Conservation (phyloP, 2,888 invertebrate species). For the Microctonus brassicae region DNA sequence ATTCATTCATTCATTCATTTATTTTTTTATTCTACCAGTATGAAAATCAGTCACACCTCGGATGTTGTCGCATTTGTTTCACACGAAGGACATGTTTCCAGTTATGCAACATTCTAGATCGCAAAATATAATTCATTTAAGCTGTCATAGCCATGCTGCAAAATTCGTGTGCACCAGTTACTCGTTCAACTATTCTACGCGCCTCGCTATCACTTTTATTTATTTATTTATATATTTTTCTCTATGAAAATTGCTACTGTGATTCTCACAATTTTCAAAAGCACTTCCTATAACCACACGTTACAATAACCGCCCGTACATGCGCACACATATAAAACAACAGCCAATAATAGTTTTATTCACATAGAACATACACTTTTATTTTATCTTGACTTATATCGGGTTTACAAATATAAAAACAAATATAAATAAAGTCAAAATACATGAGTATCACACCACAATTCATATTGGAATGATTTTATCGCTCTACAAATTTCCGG, state of each 20-base stretch:
- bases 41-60: conserved; percentile 29
- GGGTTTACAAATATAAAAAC: background rate
- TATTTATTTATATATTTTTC: background rate
- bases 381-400: background rate
- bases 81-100: conserved; percentile 15
- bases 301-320: background rate
- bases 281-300: background rate
- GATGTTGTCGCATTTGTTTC: conserved; percentile 25
- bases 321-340: too few species aligned
- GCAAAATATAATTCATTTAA: conserved; percentile 31
- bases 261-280: conserved; percentile 9
- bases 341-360: background rate
- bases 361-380: background rate
- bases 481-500: conserved; percentile 6
- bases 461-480: conserved; percentile 4
- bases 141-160: conserved; percentile 30
- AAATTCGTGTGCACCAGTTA: conserved; percentile 12
- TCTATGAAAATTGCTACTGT: background rate
- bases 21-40: background rate
- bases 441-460: background rate
- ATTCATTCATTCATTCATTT: background rate
- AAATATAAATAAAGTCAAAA: background rate
- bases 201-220: background rate
- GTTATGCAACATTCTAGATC: conserved; percentile 33
- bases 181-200: conserved; percentile 7